Base-by-base conservation (phyloP, 64 coral and sea anemone species). In the Pocillopora verrucosa region DNA sequence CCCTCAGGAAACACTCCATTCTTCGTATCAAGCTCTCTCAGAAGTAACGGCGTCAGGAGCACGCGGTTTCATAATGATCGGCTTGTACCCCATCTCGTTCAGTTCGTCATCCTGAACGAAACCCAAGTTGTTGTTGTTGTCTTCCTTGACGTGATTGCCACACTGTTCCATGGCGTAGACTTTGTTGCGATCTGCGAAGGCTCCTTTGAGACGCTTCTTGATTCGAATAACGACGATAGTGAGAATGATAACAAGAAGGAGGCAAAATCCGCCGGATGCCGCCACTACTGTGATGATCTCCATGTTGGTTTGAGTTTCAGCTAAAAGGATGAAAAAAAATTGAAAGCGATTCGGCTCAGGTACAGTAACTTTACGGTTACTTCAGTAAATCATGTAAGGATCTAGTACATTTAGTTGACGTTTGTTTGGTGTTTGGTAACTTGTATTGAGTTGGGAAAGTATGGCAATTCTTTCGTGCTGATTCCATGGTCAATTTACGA, bases 81-180 rank as follows among this genome's bases (percentile, higher is more conserved):
- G 16, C 76, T 78, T 38, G 38, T 78, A 19, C 57, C 76, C 76
- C 45, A n/a, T 20, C 76, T 22, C 76, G 76, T 78, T 78, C 76
- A 78, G 38, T 20, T 78, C 76, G 58, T 78, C 41, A 78, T 78
- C 76, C 56, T 59, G 4, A 78, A 38, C 1, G 24, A 78, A 78
- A 22, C 76, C 76, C 58, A 58, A 38, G 76, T 78, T 78, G 76
- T 41, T 51, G 76, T 41, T 51, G 9, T 59, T 59, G 41, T 78
- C 76, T 78, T 78, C 45, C 24, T 58, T 78, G 13, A 78, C 41
- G 76, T 78, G 24, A 20, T 78, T 78, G 76, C 45, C 58, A 16
- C 24, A 78, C 22, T 58, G 76, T 22, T 78, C 76, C 76, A 78
- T 78, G 19, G 76, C 76, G 76, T 78, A 78, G 13, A 56, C 76